Evolutionary conservation across 2,888 invertebrate genomes (phyloP), one percentile per base, ranked within the genome.

Genomic region (Coelinius sp.): DNA sequence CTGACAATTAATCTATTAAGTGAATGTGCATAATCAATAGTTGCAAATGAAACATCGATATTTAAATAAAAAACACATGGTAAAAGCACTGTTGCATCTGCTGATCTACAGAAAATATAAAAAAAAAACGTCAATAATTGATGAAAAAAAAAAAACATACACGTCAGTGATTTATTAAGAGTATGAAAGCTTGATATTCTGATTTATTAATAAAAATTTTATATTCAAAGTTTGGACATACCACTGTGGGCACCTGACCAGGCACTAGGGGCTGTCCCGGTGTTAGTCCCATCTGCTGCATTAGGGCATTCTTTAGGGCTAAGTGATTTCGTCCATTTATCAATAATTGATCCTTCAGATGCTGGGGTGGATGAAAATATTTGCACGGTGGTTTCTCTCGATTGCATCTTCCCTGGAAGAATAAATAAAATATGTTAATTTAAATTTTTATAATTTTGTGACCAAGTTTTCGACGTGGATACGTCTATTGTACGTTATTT

Each of bases 331-430:
- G 93, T 82, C 99, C 99, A 91, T 99, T 99, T 92, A 99, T 98
- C 89, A 99, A 92, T 89, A 99, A 92, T 92, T 99, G 99, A 91
- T 99, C 99, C 92, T 99, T 98, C 86, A 99, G 92, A 90, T 99
- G 99, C 90, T 99, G 99, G 82, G 99, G 99, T 83, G 99, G 99
- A 91, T 99, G 99, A 91, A 99, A 98, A 91, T 99, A 99, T 92
- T 99, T 99, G 95, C 99, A 99, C 86, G 99, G 99, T 80, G 99
- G 99, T 89, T 99, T 99, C 91, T 99, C 99, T 86, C 99, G 94
- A 90, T 99, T 99, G 93, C 99, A 99, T 91, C 99, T 97, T 88
- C 99, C 99, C 99, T 99, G 92, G 7, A 91, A 91, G n/a, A 6
- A 41, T 80, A 80, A 81, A 77, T 77, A 77, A 74, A 77, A 31